Percentiles rank a stretch among this genome's conserved stretches.
These are phyloP conservation scores for Temnothorax unifasciatus DNA, from an alignment of 2,888 invertebrate genomes.

Conservation along the genomic window DNA sequence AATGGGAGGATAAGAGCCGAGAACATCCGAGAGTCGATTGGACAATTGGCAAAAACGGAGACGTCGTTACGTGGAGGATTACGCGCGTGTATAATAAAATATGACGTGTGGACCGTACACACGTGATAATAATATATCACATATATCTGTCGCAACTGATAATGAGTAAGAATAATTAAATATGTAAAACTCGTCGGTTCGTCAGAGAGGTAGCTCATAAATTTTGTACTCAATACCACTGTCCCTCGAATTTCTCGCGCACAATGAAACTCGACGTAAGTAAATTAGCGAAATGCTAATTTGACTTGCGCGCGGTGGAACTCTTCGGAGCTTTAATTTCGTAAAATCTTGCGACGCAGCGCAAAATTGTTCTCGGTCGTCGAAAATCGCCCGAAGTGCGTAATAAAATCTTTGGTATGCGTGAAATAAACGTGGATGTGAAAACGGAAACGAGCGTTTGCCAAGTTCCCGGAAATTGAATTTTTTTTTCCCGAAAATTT, in stretches of 20 bases:
- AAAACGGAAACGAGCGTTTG: background rate
- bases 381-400: background rate
- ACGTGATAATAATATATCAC: too few relatives aligned
- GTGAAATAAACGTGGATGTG: background rate
- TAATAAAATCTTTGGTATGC: background rate
- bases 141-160: background rate
- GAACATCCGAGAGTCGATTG: constrained; percentile 28
- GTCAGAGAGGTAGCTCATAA: background rate
- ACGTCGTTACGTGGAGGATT: background rate
- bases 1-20: constrained; percentile 14
- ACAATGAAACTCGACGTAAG: constrained; percentile 16
- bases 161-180: background rate
- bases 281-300: constrained; percentile 20
- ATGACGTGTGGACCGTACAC: background rate
- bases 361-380: constrained; percentile 3
- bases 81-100: background rate
- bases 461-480: background rate
- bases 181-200: background rate
- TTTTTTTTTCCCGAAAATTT: constrained; percentile 1
- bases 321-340: constrained; percentile 16
- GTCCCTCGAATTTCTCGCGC: constrained; percentile 11
- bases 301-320: background rate
- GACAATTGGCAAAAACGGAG: constrained; percentile 34
- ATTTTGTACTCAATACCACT: background rate
- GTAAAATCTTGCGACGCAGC: background rate